These are phyloP conservation scores for Euphonia xanthogaster DNA, from an alignment of 2,797 vertebrate species.

Conservation along the genomic window DNA sequence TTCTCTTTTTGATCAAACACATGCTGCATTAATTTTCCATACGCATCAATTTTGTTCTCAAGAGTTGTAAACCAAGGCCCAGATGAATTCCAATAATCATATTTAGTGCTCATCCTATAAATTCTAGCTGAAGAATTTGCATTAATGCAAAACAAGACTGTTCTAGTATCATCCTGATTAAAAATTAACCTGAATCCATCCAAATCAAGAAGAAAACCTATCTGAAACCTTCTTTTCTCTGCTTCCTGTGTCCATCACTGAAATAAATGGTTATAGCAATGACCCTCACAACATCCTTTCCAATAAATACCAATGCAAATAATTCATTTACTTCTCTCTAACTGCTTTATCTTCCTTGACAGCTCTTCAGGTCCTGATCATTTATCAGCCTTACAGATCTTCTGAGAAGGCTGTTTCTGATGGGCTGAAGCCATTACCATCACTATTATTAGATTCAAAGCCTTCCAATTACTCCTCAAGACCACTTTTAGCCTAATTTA, in stretches of 20 bases:
- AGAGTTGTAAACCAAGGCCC: background rate
- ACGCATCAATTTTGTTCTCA: background rate
- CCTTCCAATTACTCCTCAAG: background rate
- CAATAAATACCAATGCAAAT: slow-evolving; percentile 20
- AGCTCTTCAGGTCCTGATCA: background rate
- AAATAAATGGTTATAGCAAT: background rate
- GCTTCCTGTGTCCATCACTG: background rate
- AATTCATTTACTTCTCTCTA: background rate
- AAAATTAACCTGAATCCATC: background rate
- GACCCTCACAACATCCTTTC: background rate
- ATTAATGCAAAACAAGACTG: background rate
- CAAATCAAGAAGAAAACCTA: background rate
- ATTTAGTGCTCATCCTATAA: background rate
- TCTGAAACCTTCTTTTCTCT: background rate
- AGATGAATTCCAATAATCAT: background rate
- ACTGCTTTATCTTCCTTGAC: slow-evolving; percentile 25
- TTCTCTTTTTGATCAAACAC: background rate
- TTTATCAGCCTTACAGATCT: slow-evolving; percentile 12
- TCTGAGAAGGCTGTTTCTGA: background rate
- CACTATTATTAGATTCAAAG: background rate
- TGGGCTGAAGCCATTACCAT: background rate
- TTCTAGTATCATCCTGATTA: background rate
- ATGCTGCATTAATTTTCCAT: background rate
- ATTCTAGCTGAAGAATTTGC: background rate
- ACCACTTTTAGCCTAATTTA: background rate